Conservation (phyloP, 2,888 invertebrate genomes). For the Coenonympha glycerion region DNA sequence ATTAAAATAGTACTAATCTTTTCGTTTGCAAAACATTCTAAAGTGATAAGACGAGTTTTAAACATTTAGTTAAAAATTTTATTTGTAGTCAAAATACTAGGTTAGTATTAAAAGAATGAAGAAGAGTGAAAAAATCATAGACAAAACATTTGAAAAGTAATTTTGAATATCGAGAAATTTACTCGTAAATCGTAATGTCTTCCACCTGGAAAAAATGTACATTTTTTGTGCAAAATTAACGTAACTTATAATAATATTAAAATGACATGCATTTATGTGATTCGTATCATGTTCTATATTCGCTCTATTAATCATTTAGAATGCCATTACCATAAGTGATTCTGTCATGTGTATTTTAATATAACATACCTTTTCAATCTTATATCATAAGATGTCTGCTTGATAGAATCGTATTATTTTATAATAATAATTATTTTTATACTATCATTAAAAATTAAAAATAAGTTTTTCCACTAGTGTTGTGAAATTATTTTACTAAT, state of each 20-base stretch:
- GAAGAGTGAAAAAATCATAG: background rate
- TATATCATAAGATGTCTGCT: background rate
- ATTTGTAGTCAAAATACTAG: background rate
- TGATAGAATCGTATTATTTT: slow-evolving; percentile 1
- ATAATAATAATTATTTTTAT: slow-evolving; percentile 1
- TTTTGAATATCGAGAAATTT: slow-evolving; percentile 14
- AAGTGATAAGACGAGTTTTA: no score
- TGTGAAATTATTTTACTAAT: background rate
- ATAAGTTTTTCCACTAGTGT: background rate
- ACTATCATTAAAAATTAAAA: background rate
- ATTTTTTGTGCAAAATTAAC: slow-evolving; percentile 22
- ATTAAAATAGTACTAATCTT: no score
- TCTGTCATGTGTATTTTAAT: background rate
- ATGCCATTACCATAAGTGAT: background rate
- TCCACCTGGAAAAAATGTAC: slow-evolving; percentile 30
- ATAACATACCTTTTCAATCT: background rate
- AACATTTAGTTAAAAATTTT: background rate
- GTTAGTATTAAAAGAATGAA: background rate
- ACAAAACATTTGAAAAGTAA: background rate
- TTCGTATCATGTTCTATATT: background rate
- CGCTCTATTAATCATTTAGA: background rate
- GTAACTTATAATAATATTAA: slow-evolving; percentile 1
- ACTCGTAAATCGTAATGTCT: slow-evolving; percentile 29
- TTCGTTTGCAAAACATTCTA: no score
- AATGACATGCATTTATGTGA: background rate